Evolutionary conservation across 2,888 invertebrate genomes (phyloP).

Genomic region (Amphipoea oculea): DNA sequence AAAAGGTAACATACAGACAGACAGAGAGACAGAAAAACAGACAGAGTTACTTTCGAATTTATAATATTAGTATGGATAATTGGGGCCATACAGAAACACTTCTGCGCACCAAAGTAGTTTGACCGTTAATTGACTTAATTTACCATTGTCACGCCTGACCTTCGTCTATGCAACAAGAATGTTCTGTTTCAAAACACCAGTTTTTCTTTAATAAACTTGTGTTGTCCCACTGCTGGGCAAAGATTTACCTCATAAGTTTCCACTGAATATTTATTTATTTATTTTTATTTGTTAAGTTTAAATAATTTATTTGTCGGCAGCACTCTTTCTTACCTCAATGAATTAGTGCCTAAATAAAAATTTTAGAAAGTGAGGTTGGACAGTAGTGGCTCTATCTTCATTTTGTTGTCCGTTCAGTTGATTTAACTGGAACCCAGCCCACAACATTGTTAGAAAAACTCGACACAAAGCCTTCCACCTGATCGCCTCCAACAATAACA

Average conservation of each 20-base stretch:
- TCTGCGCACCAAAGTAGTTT: no score
- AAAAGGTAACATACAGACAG: no score
- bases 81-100: no score
- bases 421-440: neutral
- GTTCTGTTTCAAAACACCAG: neutral
- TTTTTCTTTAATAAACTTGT: neutral
- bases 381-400: neutral
- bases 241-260: neutral
- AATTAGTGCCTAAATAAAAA: neutral
- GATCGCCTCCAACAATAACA: slow-evolving; percentile 49
- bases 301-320: neutral
- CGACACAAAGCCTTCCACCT: slow-evolving; percentile 40
- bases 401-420: neutral
- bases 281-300: neutral
- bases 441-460: slow-evolving; percentile 31
- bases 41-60: no score
- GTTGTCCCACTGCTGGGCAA: neutral
- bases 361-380: neutral
- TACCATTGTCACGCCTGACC: neutral
- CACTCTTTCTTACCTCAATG: neutral
- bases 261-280: no score
- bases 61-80: no score
- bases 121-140: neutral
- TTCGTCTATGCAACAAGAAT: neutral
- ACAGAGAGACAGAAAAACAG: no score